These are phyloP conservation scores for Cephonodes hylas DNA, from an alignment of 2,888 invertebrate genomes.

Conservation along the genomic window DNA sequence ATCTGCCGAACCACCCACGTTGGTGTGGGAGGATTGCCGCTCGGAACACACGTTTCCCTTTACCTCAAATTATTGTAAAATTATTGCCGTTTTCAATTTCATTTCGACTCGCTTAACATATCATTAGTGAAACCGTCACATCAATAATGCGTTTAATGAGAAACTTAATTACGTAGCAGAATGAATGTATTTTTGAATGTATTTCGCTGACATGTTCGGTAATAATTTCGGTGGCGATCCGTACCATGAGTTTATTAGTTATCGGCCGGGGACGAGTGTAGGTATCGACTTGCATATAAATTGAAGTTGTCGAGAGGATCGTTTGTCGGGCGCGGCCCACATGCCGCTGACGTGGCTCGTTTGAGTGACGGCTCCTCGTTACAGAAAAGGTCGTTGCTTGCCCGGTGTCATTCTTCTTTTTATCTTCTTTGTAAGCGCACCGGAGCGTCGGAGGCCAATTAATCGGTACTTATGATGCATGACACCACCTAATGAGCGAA, in stretches of 20 bases:
- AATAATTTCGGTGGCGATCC: conserved; percentile 33
- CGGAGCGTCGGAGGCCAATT: conserved; percentile 61
- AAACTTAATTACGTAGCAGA: conserved; percentile 28
- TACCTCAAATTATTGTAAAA: conserved; percentile 4
- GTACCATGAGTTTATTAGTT: conserved; percentile 44
- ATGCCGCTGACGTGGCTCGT: conserved; percentile 23
- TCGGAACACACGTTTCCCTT: not conserved
- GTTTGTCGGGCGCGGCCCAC: conserved; percentile 22
- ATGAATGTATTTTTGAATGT: conserved; percentile 21
- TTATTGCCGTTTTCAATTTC: conserved; percentile 42
- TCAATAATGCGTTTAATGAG: conserved; percentile 40
- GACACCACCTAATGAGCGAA: conserved; percentile 66
- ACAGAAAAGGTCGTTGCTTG: conserved; percentile 68
- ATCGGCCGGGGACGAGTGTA: conserved; percentile 38
- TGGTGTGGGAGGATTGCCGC: conserved; percentile 19
- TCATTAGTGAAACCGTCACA: conserved; percentile 40
- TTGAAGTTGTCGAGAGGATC: conserved; percentile 60
- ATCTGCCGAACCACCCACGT: conserved; percentile 66
- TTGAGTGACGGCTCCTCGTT: conserved; percentile 73
- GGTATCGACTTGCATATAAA: conserved; percentile 64
- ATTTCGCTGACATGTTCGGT: conserved; percentile 23
- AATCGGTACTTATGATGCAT: conserved; percentile 74
- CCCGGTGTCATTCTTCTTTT: conserved; percentile 49
- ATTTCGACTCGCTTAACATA: conserved; percentile 36
- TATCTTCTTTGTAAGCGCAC: conserved; percentile 44